phyloP scores from a whole-genome alignment of 2,113 vertebrate genomes.

The Entomyzon cyanotis region DNA sequence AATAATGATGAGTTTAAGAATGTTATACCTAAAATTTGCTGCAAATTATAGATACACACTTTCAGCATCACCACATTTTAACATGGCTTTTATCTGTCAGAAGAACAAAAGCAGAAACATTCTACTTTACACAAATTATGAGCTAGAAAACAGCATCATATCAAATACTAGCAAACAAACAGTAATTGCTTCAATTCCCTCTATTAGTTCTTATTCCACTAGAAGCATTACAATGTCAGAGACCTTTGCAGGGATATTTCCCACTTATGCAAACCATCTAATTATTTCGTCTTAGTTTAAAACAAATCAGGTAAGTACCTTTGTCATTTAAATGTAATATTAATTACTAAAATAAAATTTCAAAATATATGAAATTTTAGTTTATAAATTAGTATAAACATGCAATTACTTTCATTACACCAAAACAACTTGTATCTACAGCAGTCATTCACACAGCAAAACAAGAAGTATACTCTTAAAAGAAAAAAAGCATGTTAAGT shows the following conservation, averaged over 20 bases:
- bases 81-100: background rate
- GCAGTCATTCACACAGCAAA: background rate
- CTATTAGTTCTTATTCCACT: background rate
- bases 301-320: background rate
- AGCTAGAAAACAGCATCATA: background rate
- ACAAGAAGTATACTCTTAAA: background rate
- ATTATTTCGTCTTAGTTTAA: background rate
- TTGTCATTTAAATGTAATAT: background rate
- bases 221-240: background rate
- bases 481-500: background rate
- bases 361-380: background rate
- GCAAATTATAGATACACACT: background rate
- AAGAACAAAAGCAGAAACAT: background rate
- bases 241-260: background rate
- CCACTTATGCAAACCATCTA: background rate
- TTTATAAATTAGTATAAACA: background rate
- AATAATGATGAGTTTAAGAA: background rate
- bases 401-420: background rate
- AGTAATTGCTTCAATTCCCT: background rate
- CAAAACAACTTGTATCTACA: background rate
- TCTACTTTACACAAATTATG: background rate
- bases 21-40: background rate
- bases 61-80: background rate
- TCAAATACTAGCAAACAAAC: background rate
- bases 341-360: background rate